These are phyloP conservation scores for pig (Sus scrofa) DNA, from an alignment of 2,113 vertebrate genomes.

Conservation along the genomic window DNA sequence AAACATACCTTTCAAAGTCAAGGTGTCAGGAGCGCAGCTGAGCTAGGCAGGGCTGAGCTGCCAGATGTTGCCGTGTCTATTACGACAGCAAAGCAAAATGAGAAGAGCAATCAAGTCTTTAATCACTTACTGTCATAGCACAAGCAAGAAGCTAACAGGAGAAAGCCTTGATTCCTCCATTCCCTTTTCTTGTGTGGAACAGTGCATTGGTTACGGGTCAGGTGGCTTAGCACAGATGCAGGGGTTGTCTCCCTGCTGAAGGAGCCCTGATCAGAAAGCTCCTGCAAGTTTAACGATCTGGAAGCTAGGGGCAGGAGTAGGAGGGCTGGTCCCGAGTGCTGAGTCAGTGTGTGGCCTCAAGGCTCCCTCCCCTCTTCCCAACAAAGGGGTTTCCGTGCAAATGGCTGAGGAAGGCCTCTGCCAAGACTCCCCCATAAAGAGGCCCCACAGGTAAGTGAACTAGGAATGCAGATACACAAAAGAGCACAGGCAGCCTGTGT, in stretches of 20 bases:
- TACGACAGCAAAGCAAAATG: background rate
- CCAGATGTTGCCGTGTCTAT: background rate
- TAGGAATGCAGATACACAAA: background rate
- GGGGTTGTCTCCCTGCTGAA: background rate
- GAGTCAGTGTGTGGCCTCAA: background rate
- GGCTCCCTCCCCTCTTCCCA: background rate
- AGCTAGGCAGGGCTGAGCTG: background rate
- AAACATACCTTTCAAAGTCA: background rate
- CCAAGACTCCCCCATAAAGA: background rate
- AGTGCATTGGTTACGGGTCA: background rate
- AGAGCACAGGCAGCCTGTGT: background rate
- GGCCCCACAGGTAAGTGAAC: background rate
- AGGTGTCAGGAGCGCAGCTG: background rate
- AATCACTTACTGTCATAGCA: background rate
- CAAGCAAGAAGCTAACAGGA: background rate
- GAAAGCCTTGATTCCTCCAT: background rate
- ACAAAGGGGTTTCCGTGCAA: background rate
- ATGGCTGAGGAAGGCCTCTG: background rate
- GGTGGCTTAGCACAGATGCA: background rate
- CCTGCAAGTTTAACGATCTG: background rate
- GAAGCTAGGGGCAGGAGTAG: background rate
- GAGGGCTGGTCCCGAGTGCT: background rate
- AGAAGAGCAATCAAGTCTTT: background rate
- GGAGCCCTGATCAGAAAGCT: background rate
- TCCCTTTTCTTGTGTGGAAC: background rate